Base-by-base conservation (phyloP, 64 coral and sea anemone species). In the Porites australiensis region DNA sequence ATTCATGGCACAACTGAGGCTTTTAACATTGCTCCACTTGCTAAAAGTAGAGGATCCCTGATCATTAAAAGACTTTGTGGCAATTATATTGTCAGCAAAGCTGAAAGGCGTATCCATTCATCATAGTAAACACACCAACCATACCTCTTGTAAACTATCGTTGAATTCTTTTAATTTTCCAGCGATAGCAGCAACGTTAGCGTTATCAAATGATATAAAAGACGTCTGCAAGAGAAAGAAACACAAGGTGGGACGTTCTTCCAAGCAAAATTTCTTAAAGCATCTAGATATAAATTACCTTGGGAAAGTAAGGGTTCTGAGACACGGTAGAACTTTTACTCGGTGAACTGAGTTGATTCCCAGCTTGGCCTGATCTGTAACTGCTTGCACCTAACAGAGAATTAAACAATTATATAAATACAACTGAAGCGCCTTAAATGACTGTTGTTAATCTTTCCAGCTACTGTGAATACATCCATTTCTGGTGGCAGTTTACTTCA, bases 251-350 rank as follows among this genome's bases (percentile, higher is more conserved):
- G 8, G 46, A 43, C 44, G 11, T 64, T 14, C 3, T 64, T 4
- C 6, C 11, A 7, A 7, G 53, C 53, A 55, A 55, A 55, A 55
- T 0, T 10, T 4, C 4, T 15, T 64, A 15, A 75, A 14, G 27
- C 10, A 13, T 57, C 8, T 19, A 5, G 13, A 12, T 22, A 49
- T 75, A 12, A 13, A 12, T 9, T 89, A 96, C 95, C 90, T 96
- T 93, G 1, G 95, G 95, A 60, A 96, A 96, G 79, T 89, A 96
- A 44, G 77, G 85, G 60, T 93, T 96, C 19, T 77, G 63, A 20
- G 58, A 8, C 27, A 58, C 58, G 2, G 67, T 50, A 52, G 62
- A 48, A 47, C 46, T 51, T 65, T 62, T n/a, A 79, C 59, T 88
- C 20, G 14, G 13, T 15, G 83, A 61, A 20, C 12, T 66, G 18